Percentiles rank a stretch among this genome's conserved stretches.
These are phyloP conservation scores for Harmothoe impar DNA, from an alignment of 2,888 invertebrate species.

Conservation along the genomic window DNA sequence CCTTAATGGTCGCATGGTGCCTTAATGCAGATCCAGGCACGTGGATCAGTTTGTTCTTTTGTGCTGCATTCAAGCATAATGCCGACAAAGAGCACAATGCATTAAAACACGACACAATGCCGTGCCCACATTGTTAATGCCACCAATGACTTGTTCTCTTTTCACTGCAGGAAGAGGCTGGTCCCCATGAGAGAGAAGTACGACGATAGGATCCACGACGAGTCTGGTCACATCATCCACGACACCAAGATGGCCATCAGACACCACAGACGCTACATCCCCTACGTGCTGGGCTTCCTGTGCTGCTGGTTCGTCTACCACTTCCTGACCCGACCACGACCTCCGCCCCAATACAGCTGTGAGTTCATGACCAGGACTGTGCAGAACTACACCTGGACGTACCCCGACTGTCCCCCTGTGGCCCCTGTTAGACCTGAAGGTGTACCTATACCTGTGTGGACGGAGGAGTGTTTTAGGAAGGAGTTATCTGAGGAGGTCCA, in stretches of 20 bases:
- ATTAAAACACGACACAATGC: too few relatives aligned
- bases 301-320: neutral
- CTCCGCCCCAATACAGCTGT: neutral
- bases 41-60: too few relatives aligned
- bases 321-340: neutral
- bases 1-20: too few relatives aligned
- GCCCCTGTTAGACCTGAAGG: neutral
- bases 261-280: neutral
- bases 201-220: neutral
- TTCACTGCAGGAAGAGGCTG: neutral
- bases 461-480: neutral
- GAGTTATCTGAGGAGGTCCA: neutral
- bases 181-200: neutral
- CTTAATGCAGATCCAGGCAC: too few relatives aligned
- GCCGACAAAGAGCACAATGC: too few relatives aligned
- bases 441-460: neutral
- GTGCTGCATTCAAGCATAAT: too few relatives aligned
- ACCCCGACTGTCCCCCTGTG: constrained; percentile 5
- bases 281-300: neutral
- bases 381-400: constrained; percentile 25
- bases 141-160: too few relatives aligned
- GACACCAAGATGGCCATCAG: constrained; percentile 25
- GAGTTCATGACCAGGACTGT: neutral
- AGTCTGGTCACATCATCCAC: neutral
- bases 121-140: too few relatives aligned